Conservation (phyloP, 2,888 invertebrate genomes). For the Caenorhabditis parvicauda region DNA sequence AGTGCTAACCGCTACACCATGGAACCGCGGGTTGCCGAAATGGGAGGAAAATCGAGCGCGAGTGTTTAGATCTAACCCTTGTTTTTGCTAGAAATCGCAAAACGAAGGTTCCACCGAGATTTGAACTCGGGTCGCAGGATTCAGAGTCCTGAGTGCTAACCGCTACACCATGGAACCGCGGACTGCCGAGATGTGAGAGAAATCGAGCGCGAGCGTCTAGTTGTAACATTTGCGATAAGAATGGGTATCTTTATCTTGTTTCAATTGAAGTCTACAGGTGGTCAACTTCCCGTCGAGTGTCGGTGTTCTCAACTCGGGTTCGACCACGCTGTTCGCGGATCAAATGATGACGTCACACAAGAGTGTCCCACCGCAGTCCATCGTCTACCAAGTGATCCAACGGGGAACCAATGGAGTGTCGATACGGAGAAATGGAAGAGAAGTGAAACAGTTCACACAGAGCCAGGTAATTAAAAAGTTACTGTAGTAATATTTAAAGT, state of each 20-base stretch:
- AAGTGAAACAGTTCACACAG: conserved; percentile 26
- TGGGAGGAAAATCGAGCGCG: not conserved
- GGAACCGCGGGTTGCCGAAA: no score
- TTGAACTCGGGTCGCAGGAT: conserved; percentile 50
- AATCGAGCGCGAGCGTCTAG: no score
- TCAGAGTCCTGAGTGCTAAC: conserved; percentile 50
- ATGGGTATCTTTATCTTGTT: not conserved
- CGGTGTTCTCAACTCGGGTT: conserved; percentile 44
- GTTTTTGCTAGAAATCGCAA: not conserved
- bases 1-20: conserved; percentile 50
- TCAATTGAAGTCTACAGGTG: conserved; percentile 22
- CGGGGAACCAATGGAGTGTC: conserved; percentile 27
- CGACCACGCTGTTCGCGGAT: conserved; percentile 33
- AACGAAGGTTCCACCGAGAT: conserved; percentile 51
- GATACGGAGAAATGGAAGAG: conserved; percentile 22
- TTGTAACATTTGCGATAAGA: not conserved
- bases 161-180: conserved; percentile 46
- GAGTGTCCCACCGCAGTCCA: conserved; percentile 41
- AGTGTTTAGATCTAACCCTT: not conserved
- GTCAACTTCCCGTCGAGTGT: conserved; percentile 36
- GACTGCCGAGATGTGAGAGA: no score
- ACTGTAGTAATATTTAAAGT: no score
- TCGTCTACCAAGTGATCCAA: conserved; percentile 30
- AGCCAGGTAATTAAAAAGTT: conserved; percentile 7
- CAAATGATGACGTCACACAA: conserved; percentile 43